Evolutionary conservation across 2,113 vertebrate genomes (phyloP), one percentile per base, ranked within the genome.

Genomic region (Salminus brasiliensis): DNA sequence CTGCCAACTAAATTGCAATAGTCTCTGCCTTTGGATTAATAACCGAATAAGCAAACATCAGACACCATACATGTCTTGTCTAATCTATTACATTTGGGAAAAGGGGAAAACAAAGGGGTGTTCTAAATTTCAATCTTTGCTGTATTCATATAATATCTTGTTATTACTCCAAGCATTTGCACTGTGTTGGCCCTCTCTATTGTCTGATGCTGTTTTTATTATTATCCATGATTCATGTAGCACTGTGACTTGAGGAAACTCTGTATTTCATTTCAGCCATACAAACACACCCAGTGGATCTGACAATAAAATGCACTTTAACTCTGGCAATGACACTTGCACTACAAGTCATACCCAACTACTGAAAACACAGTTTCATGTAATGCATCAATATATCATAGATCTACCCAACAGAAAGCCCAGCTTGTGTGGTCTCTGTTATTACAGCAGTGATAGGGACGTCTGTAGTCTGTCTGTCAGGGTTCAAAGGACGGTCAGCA

Each of bases 401-500:
- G 27, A 34, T 18, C 18, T 18, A 23, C 49, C n/a, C 27, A 36
- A 39, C 47, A 30, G 39, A 72, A 57, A 63, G 34, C 62, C 4
- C 39, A 53, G 30, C 13, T 18, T 30, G 32, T 25, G 13, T 36
- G 63, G 27, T 70, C 29, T 15, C 12, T 63, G 9, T 21, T 34
- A 29, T 10, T n/a, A 49, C 21, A 47, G 32, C 36, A 39, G 53
- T 66, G 62, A 53, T 68, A 23, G 41, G 55, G 32, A 66, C 55
- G 65, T 45, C n/a, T 78, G 66, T 74, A 74, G 41, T 74, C 63
- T 25, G 32, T 65, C 82, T 60, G 39, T 78, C 23, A 53, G 27
- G 71, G 79, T 78, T 52, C 29, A 81, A 74, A 78, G 79, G 62
- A 69, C 16, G 21, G 55, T 74, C 65, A 81, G 73, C 45, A 77